Percentiles rank a stretch among this genome's conserved stretches.
phyloP scores from a whole-genome alignment of 1,140 invertebrate species.

The Batillaria attramentaria region DNA sequence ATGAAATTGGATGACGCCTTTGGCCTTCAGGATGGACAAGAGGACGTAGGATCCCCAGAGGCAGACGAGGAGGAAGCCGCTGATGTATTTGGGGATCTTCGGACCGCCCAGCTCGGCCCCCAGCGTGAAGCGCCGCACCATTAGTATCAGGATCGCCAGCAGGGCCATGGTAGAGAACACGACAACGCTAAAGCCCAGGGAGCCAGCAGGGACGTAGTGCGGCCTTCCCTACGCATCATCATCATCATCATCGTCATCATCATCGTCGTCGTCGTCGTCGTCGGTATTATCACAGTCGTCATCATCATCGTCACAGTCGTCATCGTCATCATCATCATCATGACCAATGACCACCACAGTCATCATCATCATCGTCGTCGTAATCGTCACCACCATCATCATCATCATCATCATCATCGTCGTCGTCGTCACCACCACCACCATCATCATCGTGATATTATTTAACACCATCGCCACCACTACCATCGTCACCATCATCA shows the following conservation, averaged over 20 bases:
- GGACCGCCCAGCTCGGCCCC: constrained; percentile 76
- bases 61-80: constrained; percentile 69
- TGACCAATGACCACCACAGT: too few species aligned
- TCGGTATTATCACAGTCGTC: too few species aligned
- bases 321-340: constrained; percentile 8
- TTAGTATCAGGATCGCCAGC: constrained; percentile 73
- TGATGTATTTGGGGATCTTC: constrained; percentile 64
- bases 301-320: constrained; percentile 4
- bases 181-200: constrained; percentile 77
- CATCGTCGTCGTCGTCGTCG: constrained; percentile 8
- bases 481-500: too few species aligned
- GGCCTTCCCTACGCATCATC: constrained; percentile 69
- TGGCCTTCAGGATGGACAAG: constrained; percentile 74
- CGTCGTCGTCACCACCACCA: too few species aligned
- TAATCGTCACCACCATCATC: too few species aligned
- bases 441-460: too few species aligned
- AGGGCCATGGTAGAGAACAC: constrained; percentile 75
- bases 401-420: too few species aligned
- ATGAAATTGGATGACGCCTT: constrained; percentile 59
- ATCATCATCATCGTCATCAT: constrained; percentile 9
- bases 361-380: too few species aligned
- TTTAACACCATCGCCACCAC: too few species aligned
- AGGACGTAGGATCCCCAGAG: constrained; percentile 76
- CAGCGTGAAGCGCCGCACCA: constrained; percentile 72
- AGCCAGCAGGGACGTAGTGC: constrained; percentile 74